phyloP scores from a whole-genome alignment of 1,140 invertebrate species.

The Cryptotermes secundus region DNA sequence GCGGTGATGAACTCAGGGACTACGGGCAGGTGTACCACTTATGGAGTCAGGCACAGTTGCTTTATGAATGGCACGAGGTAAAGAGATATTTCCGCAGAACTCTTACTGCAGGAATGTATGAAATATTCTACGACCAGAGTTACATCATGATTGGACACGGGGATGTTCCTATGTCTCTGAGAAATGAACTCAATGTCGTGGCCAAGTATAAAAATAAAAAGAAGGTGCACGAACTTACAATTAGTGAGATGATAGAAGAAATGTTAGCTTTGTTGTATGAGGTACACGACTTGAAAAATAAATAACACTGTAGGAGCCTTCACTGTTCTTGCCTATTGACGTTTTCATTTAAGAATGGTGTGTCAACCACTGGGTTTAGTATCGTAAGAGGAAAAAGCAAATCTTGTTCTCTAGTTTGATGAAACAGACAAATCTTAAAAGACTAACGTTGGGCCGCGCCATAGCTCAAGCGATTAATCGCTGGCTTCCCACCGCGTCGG shows the following conservation, averaged over 20 bases:
- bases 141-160: not conserved
- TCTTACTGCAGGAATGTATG: not conserved
- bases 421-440: too few relatives aligned
- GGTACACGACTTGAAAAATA: not conserved
- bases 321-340: too few relatives aligned
- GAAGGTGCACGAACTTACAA: not conserved
- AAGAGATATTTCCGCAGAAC: not conserved
- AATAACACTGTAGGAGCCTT: not conserved
- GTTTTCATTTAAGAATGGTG: too few relatives aligned
- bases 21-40: not conserved
- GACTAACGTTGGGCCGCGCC: too few relatives aligned
- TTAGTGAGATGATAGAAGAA: not conserved
- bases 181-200: not conserved
- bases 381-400: too few relatives aligned
- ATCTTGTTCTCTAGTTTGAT: too few relatives aligned
- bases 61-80: not conserved
- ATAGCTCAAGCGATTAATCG: too few relatives aligned
- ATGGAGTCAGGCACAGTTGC: not conserved
- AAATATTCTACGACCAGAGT: not conserved
- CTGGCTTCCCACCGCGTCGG: too few relatives aligned
- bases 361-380: too few relatives aligned
- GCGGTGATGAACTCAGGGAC: not conserved
- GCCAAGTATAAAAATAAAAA: not conserved
- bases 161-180: not conserved
- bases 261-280: not conserved